phyloP scores from a whole-genome alignment of 2,888 invertebrate genomes.

The Synanthedon formicaeformis region DNA sequence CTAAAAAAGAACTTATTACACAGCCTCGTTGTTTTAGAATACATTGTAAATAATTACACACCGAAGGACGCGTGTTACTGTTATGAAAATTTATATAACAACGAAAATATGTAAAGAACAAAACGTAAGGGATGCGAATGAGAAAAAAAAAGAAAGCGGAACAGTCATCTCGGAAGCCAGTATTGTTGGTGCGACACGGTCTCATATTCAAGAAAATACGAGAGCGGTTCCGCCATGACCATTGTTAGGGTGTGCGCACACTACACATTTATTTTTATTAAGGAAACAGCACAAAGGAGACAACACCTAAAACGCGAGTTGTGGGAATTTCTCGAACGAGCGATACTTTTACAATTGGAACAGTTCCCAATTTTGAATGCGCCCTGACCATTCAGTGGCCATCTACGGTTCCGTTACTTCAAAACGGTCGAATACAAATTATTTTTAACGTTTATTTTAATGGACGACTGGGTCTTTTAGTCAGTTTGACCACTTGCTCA shows the following conservation, averaged over 20 bases:
- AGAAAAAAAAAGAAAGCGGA: conserved; percentile 19
- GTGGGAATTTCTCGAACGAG: neutral
- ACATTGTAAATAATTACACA: too few species aligned
- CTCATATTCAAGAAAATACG: conserved; percentile 45
- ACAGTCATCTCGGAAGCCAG: conserved; percentile 27
- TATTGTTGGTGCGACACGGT: conserved; percentile 22
- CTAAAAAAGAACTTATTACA: too few species aligned
- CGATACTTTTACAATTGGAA: neutral
- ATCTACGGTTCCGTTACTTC: neutral
- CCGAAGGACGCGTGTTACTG: too few species aligned
- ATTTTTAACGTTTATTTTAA: too few species aligned
- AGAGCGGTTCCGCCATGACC: conserved; percentile 23
- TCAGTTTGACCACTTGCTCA: too few species aligned
- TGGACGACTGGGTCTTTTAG: too few species aligned
- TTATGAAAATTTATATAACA: too few species aligned
- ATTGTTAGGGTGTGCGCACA: conserved; percentile 18
- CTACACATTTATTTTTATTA: conserved; percentile 31
- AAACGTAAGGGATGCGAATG: conserved; percentile 4
- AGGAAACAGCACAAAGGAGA: conserved; percentile 15
- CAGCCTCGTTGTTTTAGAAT: too few species aligned
- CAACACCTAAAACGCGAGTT: conserved; percentile 27
- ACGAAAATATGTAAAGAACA: neutral
- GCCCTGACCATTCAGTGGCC: neutral
- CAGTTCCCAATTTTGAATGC: neutral
- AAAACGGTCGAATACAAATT: too few species aligned